Conservation (phyloP, 2,797 vertebrate species). For the Aselliscus stoliczkanus region DNA sequence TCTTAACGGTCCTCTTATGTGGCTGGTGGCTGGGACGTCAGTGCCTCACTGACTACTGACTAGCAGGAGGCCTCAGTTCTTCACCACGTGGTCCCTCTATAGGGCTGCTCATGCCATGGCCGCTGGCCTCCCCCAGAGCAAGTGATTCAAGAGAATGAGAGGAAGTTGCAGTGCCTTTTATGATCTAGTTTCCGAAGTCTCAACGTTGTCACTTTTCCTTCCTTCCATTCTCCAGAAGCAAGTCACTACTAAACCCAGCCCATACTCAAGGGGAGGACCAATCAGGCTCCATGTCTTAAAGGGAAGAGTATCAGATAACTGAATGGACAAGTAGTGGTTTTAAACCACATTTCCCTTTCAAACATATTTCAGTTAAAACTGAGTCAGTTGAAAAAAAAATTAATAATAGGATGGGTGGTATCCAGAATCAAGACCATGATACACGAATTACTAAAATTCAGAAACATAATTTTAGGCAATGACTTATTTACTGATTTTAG, state of each 20-base stretch:
- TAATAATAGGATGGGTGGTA: neutral
- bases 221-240: neutral
- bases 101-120: neutral
- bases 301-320: neutral
- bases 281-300: neutral
- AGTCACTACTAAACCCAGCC: neutral
- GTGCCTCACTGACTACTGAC: neutral
- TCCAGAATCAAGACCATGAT: neutral
- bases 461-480: neutral
- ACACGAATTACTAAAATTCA: neutral
- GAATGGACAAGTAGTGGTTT: neutral
- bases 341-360: neutral
- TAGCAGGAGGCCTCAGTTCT: neutral
- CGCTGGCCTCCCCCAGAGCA: no score
- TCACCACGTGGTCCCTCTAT: fast-evolving
- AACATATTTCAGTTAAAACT: neutral
- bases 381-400: neutral
- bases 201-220: neutral
- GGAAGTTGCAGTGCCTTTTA: neutral
- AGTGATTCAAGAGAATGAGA: neutral
- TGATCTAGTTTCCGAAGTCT: neutral
- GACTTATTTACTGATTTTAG: neutral
- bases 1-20: no score
- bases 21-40: neutral
- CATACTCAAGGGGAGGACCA: neutral